Conservation (phyloP, 2,797 vertebrate species). For the Pelochelys cantorii region DNA sequence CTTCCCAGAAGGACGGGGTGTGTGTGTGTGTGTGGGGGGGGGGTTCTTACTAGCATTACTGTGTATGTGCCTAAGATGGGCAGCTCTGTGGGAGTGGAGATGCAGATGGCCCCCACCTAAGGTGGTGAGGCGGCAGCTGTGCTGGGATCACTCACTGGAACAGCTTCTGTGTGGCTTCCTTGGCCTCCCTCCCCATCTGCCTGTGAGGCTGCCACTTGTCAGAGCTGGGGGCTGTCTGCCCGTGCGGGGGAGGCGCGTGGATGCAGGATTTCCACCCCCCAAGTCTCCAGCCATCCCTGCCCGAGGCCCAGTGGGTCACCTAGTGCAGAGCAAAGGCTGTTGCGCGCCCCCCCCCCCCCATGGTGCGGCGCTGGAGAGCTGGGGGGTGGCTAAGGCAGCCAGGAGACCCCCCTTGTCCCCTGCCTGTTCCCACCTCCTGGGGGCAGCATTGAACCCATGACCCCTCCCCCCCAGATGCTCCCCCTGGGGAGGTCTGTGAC, state of each 20-base stretch:
- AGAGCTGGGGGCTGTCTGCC: too few species aligned
- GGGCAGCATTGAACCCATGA: too few species aligned
- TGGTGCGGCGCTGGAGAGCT: neutral
- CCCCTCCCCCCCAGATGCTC: neutral
- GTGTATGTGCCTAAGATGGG: accelerated
- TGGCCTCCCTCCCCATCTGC: too few species aligned
- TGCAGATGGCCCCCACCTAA: accelerated
- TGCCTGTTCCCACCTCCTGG: accelerated
- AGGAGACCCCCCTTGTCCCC: too few species aligned
- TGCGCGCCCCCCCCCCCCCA: neutral
- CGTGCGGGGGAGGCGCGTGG: too few species aligned
- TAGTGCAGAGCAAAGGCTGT: neutral
- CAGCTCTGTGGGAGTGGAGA: neutral
- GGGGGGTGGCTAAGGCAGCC: neutral
- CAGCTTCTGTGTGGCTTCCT: neutral
- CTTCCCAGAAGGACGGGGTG: neutral
- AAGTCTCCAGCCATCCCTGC: neutral
- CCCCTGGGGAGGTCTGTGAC: neutral
- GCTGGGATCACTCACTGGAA: neutral
- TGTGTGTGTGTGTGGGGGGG: too few species aligned
- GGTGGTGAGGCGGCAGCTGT: neutral
- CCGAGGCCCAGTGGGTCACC: neutral
- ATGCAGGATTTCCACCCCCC: neutral
- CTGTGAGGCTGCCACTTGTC: neutral
- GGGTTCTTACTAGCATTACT: too few species aligned